Evolutionary conservation across 2,888 invertebrate genomes (phyloP), one percentile per base, ranked within the genome.

Genomic region (Eupithecia centaureata): DNA sequence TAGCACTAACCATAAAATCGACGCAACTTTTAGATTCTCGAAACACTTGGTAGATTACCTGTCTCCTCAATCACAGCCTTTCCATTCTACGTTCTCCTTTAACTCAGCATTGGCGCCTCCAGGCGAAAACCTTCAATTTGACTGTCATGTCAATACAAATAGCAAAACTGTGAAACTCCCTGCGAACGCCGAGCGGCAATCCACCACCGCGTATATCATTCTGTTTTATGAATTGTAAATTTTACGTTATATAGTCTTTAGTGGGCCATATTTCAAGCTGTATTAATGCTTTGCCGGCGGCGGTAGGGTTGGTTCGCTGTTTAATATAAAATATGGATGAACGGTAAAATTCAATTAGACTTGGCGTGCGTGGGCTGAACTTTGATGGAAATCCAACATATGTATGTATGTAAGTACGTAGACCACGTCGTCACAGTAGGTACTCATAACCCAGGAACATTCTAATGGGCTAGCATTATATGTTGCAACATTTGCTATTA

Each of bases 141-240:
- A 63, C 69, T 70, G 68, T 73, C 73, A 73, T 69, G 68, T 75
- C 75, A 73, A 73, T 71, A 71, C 72, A 59, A 65, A 70, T 67
- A 68, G 73, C 70, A 42, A 70, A 70, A 57, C 60, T 47, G 58
- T 62, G 47, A 47, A 47, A 47, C 47, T 47, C 22, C 42, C 47
- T 47, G 47, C 47, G 4, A 47, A 47, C 47, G 61, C 73, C 61
- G 52, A 42, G 60, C 70, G 65, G 74, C 83, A 81, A 85, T 87
- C 82, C 81, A 82, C 84, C 80, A 79, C 77, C 72, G 81, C 84
- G 79, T 92, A 90, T 89, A 91, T 91, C 91, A 92, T 88, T 86
- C 83, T 79, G 86, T 90, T 92, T 91, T 92, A 92, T 92, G 92
- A 92, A 92, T 92, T 92, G 91, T 92, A 92, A 92, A 92, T 92